Base-by-base conservation (phyloP, 2,888 invertebrate genomes). In the Pterostichus niger region DNA sequence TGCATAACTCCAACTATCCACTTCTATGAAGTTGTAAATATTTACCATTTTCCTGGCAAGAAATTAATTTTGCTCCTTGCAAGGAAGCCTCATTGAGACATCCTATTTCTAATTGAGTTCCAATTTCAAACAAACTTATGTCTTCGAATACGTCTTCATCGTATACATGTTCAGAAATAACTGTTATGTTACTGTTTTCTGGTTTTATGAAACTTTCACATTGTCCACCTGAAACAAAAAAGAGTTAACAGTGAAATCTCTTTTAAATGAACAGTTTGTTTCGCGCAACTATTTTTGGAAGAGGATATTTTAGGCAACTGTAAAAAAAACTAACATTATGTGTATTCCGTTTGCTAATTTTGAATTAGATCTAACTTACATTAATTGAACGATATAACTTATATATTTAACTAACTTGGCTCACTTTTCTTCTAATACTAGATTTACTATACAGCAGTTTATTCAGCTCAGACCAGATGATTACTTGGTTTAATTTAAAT, bases 11-110 rank as follows among this genome's bases (percentile, higher is more conserved):
- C n/a, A n/a, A n/a, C 24, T 24, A 24, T 3, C 24, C 24, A 24
- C 3, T 24, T 24, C 24, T 24, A 3, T 24, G 24, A 24, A 24
- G 40, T 5, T 49, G 1, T 49, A 10, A 4, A n/a, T 49, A 56
- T 17, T 24, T 91, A 85, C 94, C 93, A 84, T 91, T 91, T 59
- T 91, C 91, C 24, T 90, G 87, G 85, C 94, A 94, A 3, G 91
- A 91, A 44, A 92, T 86, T 31, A 91, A 86, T 79, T 86, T 88
- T 84, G 91, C 89, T 1, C 92, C 92, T n/a, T 87, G 87, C 52
- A 91, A 86, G 77, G 88, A 88, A 54, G 90, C 90, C 0, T 90
- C 90, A 5, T 89, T 84, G 59, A 90, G 86, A 85, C 94, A 94
- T 35, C 87, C 89, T 75, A 93, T 90, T 85, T 92, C 91, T 56